A percentile compares a stretch with the other conserved stretches of the same genome.
Evolutionary conservation across 2,113 vertebrate genomes (phyloP).

Genomic region (Nycticebus coucang): DNA sequence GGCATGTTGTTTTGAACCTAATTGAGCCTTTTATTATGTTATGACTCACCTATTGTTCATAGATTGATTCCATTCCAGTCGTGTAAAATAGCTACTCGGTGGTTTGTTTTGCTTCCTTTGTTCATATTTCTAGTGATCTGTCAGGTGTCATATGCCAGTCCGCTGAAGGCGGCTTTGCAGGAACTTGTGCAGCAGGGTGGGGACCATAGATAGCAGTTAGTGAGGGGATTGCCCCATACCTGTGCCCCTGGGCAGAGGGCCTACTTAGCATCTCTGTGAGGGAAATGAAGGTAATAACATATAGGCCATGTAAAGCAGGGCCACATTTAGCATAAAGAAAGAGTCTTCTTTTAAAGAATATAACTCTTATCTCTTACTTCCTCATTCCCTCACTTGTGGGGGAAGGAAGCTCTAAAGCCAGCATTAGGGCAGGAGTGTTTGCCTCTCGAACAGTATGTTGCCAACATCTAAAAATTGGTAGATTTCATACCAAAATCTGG

Average conservation of each 20-base stretch:
- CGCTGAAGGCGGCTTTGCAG: not conserved
- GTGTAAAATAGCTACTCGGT: not conserved
- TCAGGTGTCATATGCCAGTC: not conserved
- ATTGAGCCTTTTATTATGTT: conserved; percentile 1
- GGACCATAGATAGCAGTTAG: not conserved
- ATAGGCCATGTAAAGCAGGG: not conserved
- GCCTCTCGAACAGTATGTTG: not conserved
- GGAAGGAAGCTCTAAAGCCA: not conserved
- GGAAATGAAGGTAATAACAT: not conserved
- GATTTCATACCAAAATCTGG: not conserved
- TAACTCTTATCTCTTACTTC: not conserved
- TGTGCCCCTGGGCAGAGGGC: not conserved
- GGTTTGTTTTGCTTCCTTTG: conserved; percentile 19
- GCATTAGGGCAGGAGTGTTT: not conserved
- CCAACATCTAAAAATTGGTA: not conserved
- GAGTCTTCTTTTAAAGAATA: not conserved
- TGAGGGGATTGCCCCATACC: not conserved
- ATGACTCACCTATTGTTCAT: conserved; percentile 47
- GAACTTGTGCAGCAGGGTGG: not conserved
- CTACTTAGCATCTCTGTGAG: not conserved
- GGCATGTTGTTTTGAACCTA: conserved; percentile 1
- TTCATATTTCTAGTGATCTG: conserved; percentile 11
- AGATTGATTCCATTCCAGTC: conserved; percentile 1
- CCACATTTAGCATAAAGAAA: not conserved
- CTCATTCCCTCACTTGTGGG: not conserved